Evolutionary conservation across 2,888 invertebrate genomes (phyloP), one percentile per base, ranked within the genome.

Genomic region (Nomada fabriciana): DNA sequence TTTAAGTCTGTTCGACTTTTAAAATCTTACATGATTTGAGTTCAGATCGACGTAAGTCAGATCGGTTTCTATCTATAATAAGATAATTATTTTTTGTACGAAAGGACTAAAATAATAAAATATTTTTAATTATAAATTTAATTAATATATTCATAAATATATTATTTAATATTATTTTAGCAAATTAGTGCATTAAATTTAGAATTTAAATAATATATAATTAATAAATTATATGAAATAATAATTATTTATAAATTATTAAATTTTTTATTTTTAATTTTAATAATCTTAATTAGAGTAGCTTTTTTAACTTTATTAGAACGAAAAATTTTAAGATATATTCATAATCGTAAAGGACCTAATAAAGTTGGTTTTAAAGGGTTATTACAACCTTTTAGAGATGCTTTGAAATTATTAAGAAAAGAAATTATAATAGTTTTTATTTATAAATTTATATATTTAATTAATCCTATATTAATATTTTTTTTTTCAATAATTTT

Each of bases 21-120:
- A 95, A 96, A 96, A 95, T 95, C 95, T 96, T 97, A 97, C 97
- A 96, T 97, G 97, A 97, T 97, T 96, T 97, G 97, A 97, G 97
- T 97, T 97, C 96, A 97, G 95, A 97, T 96, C 97, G 97, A 96
- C 94, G 96, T 96, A 91, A 97, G 96, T 96, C 97, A 97, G 97
- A 96, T 97, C 96, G 96, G 97, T 96, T 97, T 97, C 96, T 97
- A 97, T 97, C 96, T 96, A 95, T 95, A 94, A 93, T 84, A 7
- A 87, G 1, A 42, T 23, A 82, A 91, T 93, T 95, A 95, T 60
- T 95, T 95, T 95, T 96, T 96, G 96, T 97, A 97, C 96, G 96
- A 97, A 97, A 97, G 96, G 96, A 97, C 95, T 89, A 77, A 72
- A 94, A 95, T 95, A 94, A 93, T 84, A 93, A 29, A 11, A 95